Evolutionary conservation across 2,888 invertebrate genomes (phyloP), one percentile per base, ranked within the genome.

Genomic region (Cheilosia vernalis): DNA sequence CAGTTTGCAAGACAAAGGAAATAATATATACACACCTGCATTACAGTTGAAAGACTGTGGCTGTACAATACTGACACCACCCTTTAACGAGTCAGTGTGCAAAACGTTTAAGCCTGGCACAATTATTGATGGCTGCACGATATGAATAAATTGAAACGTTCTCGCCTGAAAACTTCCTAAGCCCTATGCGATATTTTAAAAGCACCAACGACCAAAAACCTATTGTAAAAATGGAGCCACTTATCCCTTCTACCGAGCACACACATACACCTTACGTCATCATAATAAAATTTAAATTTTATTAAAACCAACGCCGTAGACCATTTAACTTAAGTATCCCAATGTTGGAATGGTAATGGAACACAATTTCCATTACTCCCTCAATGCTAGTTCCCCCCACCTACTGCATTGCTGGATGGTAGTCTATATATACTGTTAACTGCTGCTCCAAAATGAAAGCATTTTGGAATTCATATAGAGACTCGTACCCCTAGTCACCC

Each of bases 321-420:
- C 60, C 77, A 77, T 77, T 77, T 77, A 77, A 69, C 67, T 53
- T 30, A 77, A 77, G 67, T 77, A 51, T 60, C 60, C 33, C 60
- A 30, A 42, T 53, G 21, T 33, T 44, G 49, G 17, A 77, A 69
- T 66, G 56, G 47, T 49, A 49, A 74, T 67, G 67, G 60, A 77
- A 77, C 67, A 53, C 60, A 67, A 49, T 66, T 67, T 51, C 42
- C 76, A 77, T 77, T 66, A 53, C 60, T 67, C 67, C 67, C 76
- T 44, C 51, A 15, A 49, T 27, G 51, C 37, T 63, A 63, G 73
- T 64, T 55, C 1, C 2, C 3, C 42, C 17, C 17, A 27, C 49
- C 37, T 24, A 21, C 37, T 24, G 24, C 55, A 10, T 37, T 37
- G n/a, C 17, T 30, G 30, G 51, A 24, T 51, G 51, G 51, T 21